Conservation (phyloP, 2,113 vertebrate species). For the Myrmophylax atrothorax region DNA sequence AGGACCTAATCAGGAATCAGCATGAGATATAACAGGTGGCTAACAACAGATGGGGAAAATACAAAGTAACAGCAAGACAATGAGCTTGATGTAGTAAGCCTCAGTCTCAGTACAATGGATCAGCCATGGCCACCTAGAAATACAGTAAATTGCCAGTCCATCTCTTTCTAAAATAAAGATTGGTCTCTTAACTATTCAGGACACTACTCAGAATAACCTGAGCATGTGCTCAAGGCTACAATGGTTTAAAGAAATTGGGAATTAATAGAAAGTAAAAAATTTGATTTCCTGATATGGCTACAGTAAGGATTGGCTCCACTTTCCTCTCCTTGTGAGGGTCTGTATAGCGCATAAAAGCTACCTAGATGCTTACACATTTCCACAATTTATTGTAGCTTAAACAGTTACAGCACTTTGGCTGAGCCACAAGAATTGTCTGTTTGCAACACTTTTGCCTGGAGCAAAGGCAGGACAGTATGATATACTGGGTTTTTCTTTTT, state of each 20-base stretch:
- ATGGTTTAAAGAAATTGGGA: not conserved
- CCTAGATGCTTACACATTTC: not conserved
- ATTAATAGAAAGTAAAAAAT: not conserved
- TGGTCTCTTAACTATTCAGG: not conserved
- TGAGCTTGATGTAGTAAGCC: not conserved
- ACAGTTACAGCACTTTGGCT: not conserved
- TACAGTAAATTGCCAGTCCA: not conserved
- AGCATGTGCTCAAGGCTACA: not conserved
- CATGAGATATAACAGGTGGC: slow-evolving; percentile 27
- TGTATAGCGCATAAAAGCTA: not conserved
- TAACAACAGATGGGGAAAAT: slow-evolving; percentile 34
- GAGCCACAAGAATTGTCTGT: not conserved
- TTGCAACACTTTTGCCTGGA: not conserved
- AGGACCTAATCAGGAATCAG: not conserved
- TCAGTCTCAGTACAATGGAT: not conserved
- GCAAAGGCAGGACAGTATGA: not conserved
- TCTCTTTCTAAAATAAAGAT: not conserved
- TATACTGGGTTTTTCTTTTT: not conserved
- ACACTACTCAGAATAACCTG: not conserved
- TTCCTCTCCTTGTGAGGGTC: not conserved
- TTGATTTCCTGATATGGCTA: not conserved
- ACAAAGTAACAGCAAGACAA: slow-evolving; percentile 3
- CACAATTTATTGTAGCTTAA: not conserved
- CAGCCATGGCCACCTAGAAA: not conserved
- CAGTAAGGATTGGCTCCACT: not conserved